A percentile compares a stretch with the other conserved stretches of the same genome.
These are phyloP conservation scores for Minunthozetes semirufus DNA, from an alignment of 2,888 invertebrate genomes.

Conservation along the genomic window DNA sequence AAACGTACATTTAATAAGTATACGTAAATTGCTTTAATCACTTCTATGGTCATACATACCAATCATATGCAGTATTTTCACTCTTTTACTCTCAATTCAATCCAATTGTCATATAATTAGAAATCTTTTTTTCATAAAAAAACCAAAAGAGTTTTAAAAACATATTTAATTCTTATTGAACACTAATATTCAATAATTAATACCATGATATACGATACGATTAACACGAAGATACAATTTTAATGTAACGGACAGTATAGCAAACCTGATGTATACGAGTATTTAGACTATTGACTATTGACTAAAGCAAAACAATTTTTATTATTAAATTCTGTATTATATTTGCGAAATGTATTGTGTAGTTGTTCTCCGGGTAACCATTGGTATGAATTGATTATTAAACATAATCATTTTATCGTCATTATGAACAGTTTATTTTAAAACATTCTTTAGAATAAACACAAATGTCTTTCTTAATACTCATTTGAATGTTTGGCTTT, in stretches of 20 bases:
- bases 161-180: conserved; percentile 9
- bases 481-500: conserved; percentile 24
- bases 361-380: conserved; percentile 22
- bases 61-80: conserved; percentile 26
- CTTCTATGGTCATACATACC: too few species aligned
- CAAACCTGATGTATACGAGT: conserved; percentile 22
- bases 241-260: conserved; percentile 3
- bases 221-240: neutral
- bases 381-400: conserved; percentile 16
- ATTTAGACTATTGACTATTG: neutral
- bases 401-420: conserved; percentile 4
- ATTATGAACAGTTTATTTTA: neutral
- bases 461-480: conserved; percentile 20
- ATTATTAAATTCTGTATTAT: conserved; percentile 14
- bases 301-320: conserved; percentile 7
- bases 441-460: conserved; percentile 14
- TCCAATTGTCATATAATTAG: conserved; percentile 23
- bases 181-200: neutral
- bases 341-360: conserved; percentile 3
- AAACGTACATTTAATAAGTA: conserved; percentile 26
- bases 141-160: neutral
- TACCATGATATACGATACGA: neutral
- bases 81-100: conserved; percentile 14
- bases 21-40: conserved; percentile 19
- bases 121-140: neutral